A percentile compares a stretch with the other conserved stretches of the same genome.
Evolutionary conservation across 2,113 vertebrate genomes (phyloP).

Genomic region (Notechis scutatus): DNA sequence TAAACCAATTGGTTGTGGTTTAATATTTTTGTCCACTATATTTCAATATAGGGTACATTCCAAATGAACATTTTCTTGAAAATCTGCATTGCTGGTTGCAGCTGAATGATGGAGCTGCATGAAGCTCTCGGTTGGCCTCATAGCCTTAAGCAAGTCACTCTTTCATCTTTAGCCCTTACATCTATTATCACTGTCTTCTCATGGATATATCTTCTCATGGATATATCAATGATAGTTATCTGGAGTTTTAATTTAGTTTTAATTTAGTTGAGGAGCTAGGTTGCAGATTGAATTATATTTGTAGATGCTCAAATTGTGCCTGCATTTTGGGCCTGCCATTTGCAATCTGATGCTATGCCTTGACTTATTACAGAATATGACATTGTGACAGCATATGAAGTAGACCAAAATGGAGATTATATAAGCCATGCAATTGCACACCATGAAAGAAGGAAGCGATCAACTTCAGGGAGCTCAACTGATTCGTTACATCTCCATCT

Average conservation of each 20-base stretch:
- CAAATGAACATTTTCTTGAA: not conserved
- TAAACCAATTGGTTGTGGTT: not conserved
- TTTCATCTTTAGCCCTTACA: not conserved
- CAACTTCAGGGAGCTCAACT: not conserved
- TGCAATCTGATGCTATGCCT: not conserved
- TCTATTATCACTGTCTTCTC: not conserved
- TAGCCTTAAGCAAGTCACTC: not conserved
- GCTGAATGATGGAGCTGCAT: not conserved
- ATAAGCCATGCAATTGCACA: constrained; percentile 77
- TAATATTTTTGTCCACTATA: not conserved
- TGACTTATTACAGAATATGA: constrained; percentile 74
- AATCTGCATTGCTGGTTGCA: not conserved
- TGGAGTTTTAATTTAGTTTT: not conserved
- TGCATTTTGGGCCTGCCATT: not conserved
- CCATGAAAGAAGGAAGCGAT: constrained; percentile 69
- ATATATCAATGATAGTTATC: not conserved
- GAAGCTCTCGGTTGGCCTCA: not conserved
- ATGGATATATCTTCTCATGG: not conserved
- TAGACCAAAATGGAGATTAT: constrained; percentile 73
- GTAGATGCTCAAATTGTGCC: not conserved
- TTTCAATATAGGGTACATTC: not conserved
- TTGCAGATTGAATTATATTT: not conserved
- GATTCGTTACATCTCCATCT: constrained; percentile 74
- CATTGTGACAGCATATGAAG: constrained; percentile 82
- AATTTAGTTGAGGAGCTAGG: not conserved